Conservation (phyloP, 2,888 invertebrate species). For the Doris montereyensis region DNA sequence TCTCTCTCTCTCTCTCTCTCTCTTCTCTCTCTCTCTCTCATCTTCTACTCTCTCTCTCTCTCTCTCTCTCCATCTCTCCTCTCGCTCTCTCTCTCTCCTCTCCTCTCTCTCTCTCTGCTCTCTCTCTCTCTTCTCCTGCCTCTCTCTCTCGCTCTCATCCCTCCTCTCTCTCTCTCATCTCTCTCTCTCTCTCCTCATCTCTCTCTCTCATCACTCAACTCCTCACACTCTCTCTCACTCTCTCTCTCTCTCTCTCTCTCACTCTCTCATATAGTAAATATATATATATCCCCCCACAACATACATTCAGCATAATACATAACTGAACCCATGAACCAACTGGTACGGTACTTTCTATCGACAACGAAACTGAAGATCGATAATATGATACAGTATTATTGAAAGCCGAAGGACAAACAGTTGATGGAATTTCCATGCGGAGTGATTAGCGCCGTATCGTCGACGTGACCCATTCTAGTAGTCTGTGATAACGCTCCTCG, state of each 20-base stretch:
- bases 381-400: too few relatives aligned
- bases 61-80: background rate
- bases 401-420: too few relatives aligned
- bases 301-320: too few relatives aligned
- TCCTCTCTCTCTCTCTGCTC: background rate
- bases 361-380: too few relatives aligned
- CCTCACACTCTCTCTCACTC: background rate
- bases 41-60: background rate
- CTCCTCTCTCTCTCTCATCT: background rate
- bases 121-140: background rate
- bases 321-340: too few relatives aligned
- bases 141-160: slow-evolving; percentile 14
- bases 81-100: background rate
- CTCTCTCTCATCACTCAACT: background rate
- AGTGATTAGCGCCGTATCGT: too few relatives aligned
- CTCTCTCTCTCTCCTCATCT: background rate
- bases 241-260: slow-evolving; percentile 1
- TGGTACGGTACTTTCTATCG: too few relatives aligned
- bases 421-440: too few relatives aligned
- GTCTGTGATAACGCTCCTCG: too few relatives aligned
- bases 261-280: too few relatives aligned
- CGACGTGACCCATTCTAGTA: too few relatives aligned
- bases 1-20: slow-evolving; percentile 3
- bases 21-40: background rate
- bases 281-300: too few relatives aligned